Percentiles rank a stretch among this genome's conserved stretches.
phyloP scores from a whole-genome alignment of 1,140 invertebrate genomes.

The Coelopa frigida region DNA sequence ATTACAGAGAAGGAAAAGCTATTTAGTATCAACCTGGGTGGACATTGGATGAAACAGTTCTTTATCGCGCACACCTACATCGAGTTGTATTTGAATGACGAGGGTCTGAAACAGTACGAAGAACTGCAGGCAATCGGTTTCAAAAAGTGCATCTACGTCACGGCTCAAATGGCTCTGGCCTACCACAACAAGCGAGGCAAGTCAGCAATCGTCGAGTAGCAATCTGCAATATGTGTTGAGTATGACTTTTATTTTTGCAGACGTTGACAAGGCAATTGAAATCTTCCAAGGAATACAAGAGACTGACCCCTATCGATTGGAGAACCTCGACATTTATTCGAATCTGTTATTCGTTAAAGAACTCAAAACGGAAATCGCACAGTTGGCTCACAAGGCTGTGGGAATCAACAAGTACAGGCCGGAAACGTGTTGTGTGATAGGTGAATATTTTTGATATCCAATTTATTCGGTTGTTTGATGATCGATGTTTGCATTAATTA shows the following conservation, averaged over 20 bases:
- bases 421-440: slow-evolving; percentile 97
- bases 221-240: slow-evolving; percentile 13
- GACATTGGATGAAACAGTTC: slow-evolving; percentile 93
- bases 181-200: slow-evolving; percentile 87
- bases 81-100: slow-evolving; percentile 84
- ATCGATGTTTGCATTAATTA: background rate
- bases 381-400: slow-evolving; percentile 87
- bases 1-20: slow-evolving; percentile 72
- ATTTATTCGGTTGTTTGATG: background rate
- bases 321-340: slow-evolving; percentile 96
- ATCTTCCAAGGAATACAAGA: slow-evolving; percentile 75
- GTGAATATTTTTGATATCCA: slow-evolving; percentile 53
- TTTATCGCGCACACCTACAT: slow-evolving; percentile 87
- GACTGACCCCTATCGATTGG: slow-evolving; percentile 84
- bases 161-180: slow-evolving; percentile 84
- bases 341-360: slow-evolving; percentile 94
- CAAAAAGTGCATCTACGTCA: slow-evolving; percentile 80
- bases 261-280: slow-evolving; percentile 82
- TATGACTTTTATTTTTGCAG: slow-evolving; percentile 49
- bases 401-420: slow-evolving; percentile 95
- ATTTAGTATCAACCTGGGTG: slow-evolving; percentile 62
- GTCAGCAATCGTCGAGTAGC: slow-evolving; percentile 21
- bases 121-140: slow-evolving; percentile 73
- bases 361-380: slow-evolving; percentile 83
- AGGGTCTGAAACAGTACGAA: slow-evolving; percentile 77